Evolutionary conservation across 2,113 vertebrate genomes (phyloP).

Genomic region (Eulemur rufifrons): DNA sequence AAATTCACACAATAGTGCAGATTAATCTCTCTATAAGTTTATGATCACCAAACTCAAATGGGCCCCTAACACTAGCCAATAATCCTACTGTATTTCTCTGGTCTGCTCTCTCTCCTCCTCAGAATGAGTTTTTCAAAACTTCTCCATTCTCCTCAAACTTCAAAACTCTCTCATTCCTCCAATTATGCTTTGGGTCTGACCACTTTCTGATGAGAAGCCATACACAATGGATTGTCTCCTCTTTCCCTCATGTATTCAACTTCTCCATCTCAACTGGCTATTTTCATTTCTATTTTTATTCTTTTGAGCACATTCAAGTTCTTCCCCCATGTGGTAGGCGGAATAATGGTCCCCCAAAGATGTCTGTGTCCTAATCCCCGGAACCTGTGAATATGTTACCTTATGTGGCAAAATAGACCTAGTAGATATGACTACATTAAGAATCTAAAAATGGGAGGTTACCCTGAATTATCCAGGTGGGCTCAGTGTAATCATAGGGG

Average conservation of each 20-base stretch:
- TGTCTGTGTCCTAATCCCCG: background rate
- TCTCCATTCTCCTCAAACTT: background rate
- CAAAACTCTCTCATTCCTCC: background rate
- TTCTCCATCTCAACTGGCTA: background rate
- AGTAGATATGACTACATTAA: background rate
- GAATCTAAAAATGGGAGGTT: background rate
- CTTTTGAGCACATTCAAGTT: background rate
- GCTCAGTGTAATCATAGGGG: background rate
- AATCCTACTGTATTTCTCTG: background rate
- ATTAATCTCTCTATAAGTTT: background rate
- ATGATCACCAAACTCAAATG: background rate
- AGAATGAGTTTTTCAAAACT: background rate
- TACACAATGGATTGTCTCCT: background rate
- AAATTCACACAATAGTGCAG: background rate
- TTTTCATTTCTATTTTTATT: background rate
- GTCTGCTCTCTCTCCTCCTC: background rate
- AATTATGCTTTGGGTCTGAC: background rate
- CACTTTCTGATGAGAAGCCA: background rate
- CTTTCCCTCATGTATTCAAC: background rate
- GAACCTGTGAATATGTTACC: background rate
- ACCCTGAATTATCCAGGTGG: background rate
- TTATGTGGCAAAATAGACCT: background rate
- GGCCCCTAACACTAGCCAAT: background rate
- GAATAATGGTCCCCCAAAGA: background rate
- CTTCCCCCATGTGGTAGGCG: background rate